Conservation (phyloP, 2,888 invertebrate genomes). For the Tigriopus californicus region DNA sequence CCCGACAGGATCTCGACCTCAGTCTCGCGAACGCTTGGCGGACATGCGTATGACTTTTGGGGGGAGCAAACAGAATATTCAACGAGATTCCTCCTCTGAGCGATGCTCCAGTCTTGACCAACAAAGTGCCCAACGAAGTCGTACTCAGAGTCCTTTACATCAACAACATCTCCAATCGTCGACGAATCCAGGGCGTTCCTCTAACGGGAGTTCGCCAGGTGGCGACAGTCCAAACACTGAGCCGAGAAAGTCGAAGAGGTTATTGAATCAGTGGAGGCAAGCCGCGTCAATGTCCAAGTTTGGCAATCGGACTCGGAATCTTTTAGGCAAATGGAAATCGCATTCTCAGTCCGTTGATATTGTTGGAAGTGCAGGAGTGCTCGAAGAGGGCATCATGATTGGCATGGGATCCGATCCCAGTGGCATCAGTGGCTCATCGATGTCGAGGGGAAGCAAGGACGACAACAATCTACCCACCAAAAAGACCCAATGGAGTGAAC, state of each 20-base stretch:
- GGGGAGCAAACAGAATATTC: no score
- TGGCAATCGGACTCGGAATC: conserved; percentile 1
- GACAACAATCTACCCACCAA: not conserved
- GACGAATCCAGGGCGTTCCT: no score
- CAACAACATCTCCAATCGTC: no score
- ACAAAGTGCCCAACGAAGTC: no score
- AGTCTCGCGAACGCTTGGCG: no score
- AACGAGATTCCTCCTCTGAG: no score
- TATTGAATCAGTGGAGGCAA: conserved; percentile 6
- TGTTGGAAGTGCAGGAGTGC: not conserved
- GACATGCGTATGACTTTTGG: no score
- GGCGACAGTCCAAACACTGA: conserved; percentile 23
- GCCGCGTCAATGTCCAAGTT: conserved; percentile 7
- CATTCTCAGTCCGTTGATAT: not conserved
- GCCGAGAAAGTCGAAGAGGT: conserved; percentile 23
- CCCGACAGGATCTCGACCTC: no score
- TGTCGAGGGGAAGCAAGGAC: not conserved
- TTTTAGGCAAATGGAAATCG: conserved; percentile 1
- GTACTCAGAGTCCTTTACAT: no score
- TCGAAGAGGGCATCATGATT: not conserved
- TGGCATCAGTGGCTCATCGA: not conserved
- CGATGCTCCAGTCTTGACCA: no score
- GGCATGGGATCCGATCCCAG: not conserved
- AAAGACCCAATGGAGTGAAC: conserved; percentile 5
- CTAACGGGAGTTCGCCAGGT: no score